Percentiles rank a stretch among this genome's conserved stretches.
Evolutionary conservation across 2,113 vertebrate genomes (phyloP).

Genomic region (Laticauda laticaudata): DNA sequence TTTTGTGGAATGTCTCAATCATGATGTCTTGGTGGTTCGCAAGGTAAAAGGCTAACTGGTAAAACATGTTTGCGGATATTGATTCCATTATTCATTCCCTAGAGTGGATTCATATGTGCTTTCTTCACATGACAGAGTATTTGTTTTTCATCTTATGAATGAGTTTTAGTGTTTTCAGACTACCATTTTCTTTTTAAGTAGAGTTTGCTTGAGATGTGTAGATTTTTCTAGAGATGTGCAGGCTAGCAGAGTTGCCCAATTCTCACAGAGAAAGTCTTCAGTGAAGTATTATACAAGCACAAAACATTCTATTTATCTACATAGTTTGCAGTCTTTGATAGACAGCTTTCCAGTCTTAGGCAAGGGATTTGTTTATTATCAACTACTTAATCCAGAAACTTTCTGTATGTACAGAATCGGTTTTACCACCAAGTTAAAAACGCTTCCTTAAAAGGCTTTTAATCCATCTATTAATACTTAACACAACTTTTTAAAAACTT

Average conservation of each 20-base stretch:
- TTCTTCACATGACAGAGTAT: background rate
- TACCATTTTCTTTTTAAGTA: background rate
- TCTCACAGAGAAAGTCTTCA: background rate
- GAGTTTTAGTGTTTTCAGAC: background rate
- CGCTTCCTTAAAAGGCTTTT: background rate
- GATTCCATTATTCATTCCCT: background rate
- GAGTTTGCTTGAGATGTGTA: background rate
- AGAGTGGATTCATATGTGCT: background rate
- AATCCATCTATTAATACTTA: background rate
- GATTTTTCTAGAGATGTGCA: background rate
- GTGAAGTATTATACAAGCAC: background rate
- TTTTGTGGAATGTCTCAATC: slow-evolving; percentile 94
- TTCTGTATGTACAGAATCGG: background rate
- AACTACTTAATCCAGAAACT: background rate
- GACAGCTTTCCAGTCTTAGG: background rate
- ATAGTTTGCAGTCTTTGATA: background rate
- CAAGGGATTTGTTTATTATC: background rate
- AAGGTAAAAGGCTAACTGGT: slow-evolving; percentile 75
- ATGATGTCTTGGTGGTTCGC: slow-evolving; percentile 91
- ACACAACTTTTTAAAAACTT: background rate
- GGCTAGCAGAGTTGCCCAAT: background rate
- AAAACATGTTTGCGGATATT: background rate
- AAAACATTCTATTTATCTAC: background rate
- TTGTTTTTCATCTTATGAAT: background rate
- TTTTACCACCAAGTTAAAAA: background rate